Evolutionary conservation across 1,140 invertebrate genomes (phyloP).

Genomic region (Drosophila pectinifera): DNA sequence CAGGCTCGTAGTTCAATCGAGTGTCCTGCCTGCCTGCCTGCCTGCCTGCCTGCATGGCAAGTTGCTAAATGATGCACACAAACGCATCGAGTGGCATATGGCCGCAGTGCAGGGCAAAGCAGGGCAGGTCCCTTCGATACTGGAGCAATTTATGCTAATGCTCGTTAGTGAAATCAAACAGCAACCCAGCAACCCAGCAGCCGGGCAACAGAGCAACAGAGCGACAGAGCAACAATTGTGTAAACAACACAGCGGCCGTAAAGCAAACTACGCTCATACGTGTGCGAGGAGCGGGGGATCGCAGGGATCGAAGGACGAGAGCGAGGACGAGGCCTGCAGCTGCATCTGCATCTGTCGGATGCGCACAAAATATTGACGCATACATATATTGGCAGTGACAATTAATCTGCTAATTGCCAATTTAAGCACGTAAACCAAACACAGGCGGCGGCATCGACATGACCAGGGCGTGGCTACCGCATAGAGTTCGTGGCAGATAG

Average conservation of each 20-base stretch:
- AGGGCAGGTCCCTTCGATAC: constrained; percentile 10
- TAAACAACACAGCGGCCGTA: constrained; percentile 76
- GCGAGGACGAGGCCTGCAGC: constrained; percentile 5
- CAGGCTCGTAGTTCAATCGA: no score
- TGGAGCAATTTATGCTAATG: constrained; percentile 80
- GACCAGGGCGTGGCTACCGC: constrained; percentile 39
- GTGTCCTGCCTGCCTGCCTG: no score
- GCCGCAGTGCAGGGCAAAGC: constrained; percentile 1
- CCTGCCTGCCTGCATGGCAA: constrained; percentile 1
- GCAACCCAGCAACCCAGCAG: constrained; percentile 45
- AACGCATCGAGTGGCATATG: constrained; percentile 47
- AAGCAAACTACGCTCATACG: constrained; percentile 62
- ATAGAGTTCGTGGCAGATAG: constrained; percentile 17
- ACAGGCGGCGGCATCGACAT: constrained; percentile 64
- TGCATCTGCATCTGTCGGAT: constrained; percentile 49
- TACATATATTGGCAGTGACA: constrained; percentile 79
- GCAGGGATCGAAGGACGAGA: constrained; percentile 1
- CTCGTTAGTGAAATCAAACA: constrained; percentile 82
- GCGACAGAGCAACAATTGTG: constrained; percentile 71
- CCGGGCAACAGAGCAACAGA: constrained; percentile 56
- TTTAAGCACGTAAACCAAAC: constrained; percentile 83
- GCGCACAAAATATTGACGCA: constrained; percentile 78
- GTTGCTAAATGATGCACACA: constrained; percentile 66
- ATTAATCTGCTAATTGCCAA: constrained; percentile 83
- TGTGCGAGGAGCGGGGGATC: constrained; percentile 29